Conservation (phyloP, 2,113 vertebrate genomes). For the Limnothrissa miodon region DNA sequence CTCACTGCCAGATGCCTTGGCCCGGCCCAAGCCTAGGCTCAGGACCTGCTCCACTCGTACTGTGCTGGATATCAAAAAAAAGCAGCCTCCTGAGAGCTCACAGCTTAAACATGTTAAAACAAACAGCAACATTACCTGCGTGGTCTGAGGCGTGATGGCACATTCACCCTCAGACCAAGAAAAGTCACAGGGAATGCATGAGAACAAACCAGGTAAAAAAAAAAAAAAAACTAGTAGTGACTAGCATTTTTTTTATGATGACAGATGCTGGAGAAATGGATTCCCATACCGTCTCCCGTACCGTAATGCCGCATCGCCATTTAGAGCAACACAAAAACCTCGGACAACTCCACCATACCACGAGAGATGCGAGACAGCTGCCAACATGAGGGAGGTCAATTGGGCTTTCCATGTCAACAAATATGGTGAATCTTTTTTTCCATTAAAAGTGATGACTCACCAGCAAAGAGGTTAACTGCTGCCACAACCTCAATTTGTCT, state of each 20-base stretch:
- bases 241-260: neutral
- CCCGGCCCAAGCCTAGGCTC: neutral
- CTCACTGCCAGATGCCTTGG: neutral
- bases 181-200: too few relatives aligned
- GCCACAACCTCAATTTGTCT: constrained; percentile 18
- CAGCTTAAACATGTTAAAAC: constrained; percentile 28
- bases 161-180: neutral
- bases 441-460: constrained; percentile 17
- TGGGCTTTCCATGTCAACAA: neutral
- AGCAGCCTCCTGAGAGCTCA: neutral
- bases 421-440: neutral
- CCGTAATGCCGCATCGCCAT: too few relatives aligned
- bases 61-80: neutral
- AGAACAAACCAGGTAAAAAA: too few relatives aligned
- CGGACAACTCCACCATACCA: neutral
- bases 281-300: too few relatives aligned
- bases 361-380: neutral
- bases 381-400: neutral
- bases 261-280: neutral
- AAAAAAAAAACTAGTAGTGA: neutral
- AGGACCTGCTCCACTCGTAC: neutral
- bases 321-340: neutral
- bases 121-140: constrained; percentile 26
- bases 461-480: neutral
- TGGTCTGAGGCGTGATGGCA: constrained; percentile 3